These are phyloP conservation scores for Emesis furor DNA, from an alignment of 2,888 invertebrate genomes.

Conservation along the genomic window DNA sequence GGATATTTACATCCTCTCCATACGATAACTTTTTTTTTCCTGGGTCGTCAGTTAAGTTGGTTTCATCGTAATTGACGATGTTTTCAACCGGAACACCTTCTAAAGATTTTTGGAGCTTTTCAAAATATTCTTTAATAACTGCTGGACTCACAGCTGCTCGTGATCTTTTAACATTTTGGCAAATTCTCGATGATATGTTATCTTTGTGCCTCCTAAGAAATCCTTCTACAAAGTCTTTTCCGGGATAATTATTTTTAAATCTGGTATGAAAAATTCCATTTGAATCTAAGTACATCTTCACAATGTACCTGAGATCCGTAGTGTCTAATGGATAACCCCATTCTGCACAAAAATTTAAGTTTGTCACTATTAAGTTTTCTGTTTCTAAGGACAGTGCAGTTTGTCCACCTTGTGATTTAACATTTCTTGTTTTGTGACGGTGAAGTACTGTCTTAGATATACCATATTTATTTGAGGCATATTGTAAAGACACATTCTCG, in stretches of 20 bases:
- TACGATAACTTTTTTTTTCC: conserved; percentile 69
- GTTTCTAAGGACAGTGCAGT: conserved; percentile 8
- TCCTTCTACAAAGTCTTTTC: conserved; percentile 39
- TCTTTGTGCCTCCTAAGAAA: conserved; percentile 53
- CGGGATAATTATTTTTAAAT: conserved; percentile 61
- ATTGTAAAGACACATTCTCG: neutral
- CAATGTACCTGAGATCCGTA: conserved; percentile 54
- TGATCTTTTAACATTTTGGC: conserved; percentile 56
- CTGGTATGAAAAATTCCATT: conserved; percentile 19
- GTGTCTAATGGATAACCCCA: conserved; percentile 35
- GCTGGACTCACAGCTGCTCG: conserved; percentile 48
- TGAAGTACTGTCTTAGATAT: conserved; percentile 6
- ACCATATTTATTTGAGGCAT: neutral
- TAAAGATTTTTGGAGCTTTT: conserved; percentile 39
- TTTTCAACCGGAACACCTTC: conserved; percentile 54
- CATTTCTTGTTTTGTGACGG: neutral
- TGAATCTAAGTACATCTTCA: conserved; percentile 45
- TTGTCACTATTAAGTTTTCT: neutral
- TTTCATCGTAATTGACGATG: conserved; percentile 29
- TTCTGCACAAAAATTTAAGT: neutral
- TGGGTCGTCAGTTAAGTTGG: conserved; percentile 60
- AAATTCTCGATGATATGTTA: conserved; percentile 44
- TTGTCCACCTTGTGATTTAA: conserved; percentile 1
- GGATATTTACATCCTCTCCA: conserved; percentile 78
- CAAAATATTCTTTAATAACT: conserved; percentile 47